Evolutionary conservation across 1,140 invertebrate genomes (phyloP).

Genomic region (Grapholita molesta): DNA sequence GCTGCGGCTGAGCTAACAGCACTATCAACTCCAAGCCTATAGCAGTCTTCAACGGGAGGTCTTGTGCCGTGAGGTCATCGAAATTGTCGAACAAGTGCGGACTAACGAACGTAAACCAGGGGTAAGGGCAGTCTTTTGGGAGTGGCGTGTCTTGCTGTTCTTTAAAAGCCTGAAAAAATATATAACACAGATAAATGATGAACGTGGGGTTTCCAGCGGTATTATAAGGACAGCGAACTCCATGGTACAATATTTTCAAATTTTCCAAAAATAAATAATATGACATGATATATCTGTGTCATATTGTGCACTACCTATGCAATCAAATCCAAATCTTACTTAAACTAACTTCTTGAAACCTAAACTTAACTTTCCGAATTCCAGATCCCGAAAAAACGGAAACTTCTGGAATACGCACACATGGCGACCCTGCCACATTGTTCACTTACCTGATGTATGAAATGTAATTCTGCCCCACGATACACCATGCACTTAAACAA

Average conservation of each 20-base stretch:
- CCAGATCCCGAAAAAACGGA: too few species aligned
- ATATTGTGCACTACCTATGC: too few species aligned
- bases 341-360: too few species aligned
- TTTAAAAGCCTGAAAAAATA: slow-evolving; percentile 51
- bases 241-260: too few species aligned
- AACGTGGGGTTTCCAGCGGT: too few species aligned
- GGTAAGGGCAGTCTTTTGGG: slow-evolving; percentile 74
- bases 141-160: slow-evolving; percentile 34
- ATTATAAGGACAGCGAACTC: too few species aligned
- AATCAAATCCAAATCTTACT: too few species aligned
- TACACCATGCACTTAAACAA: slow-evolving; percentile 84
- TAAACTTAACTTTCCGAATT: too few species aligned
- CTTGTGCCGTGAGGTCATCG: slow-evolving; percentile 69
- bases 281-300: too few species aligned
- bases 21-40: slow-evolving; percentile 85
- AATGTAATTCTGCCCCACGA: slow-evolving; percentile 84
- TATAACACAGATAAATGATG: too few species aligned
- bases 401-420: too few species aligned
- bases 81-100: slow-evolving; percentile 80
- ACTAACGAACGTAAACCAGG: slow-evolving; percentile 83
- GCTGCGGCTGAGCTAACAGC: slow-evolving; percentile 85
- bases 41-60: slow-evolving; percentile 78
- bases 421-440: background rate
- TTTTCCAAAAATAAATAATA: too few species aligned
- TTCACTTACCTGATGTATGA: slow-evolving; percentile 83